Evolutionary conservation across 2,113 vertebrate species (phyloP).

Genomic region (Colius striatus): DNA sequence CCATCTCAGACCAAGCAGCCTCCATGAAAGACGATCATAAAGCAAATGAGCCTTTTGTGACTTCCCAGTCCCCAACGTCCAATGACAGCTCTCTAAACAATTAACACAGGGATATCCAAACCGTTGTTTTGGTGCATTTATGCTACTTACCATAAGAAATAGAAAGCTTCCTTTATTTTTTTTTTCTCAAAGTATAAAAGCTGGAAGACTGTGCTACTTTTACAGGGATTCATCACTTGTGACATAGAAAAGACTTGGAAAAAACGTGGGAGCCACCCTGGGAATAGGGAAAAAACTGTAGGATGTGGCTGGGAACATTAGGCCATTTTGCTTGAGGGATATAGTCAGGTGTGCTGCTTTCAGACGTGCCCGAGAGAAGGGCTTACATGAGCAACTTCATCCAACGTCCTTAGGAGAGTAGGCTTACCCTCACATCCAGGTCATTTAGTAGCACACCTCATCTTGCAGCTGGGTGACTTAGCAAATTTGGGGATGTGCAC

Average conservation of each 20-base stretch:
- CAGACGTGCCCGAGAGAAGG: neutral
- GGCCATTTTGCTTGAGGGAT: neutral
- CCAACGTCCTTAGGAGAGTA: neutral
- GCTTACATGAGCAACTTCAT: neutral
- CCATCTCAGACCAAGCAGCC: slow-evolving; percentile 81
- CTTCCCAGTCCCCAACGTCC: slow-evolving; percentile 66
- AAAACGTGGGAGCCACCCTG: slow-evolving; percentile 41
- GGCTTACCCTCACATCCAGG: neutral
- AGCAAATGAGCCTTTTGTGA: slow-evolving; percentile 79
- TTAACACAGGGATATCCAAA: slow-evolving; percentile 65
- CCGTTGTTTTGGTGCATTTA: neutral
- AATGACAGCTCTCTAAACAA: slow-evolving; percentile 81
- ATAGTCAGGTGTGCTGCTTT: neutral
- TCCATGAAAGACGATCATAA: slow-evolving; percentile 84
- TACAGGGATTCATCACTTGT: slow-evolving; percentile 35
- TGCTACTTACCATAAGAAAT: slow-evolving; percentile 33
- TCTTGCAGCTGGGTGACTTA: neutral
- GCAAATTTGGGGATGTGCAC: neutral
- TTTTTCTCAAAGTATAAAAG: slow-evolving; percentile 30
- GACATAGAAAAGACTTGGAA: slow-evolving; percentile 9
- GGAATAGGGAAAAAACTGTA: neutral
- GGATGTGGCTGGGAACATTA: slow-evolving; percentile 1
- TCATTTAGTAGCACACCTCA: neutral
- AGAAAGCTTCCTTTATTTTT: neutral
- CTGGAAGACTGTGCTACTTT: slow-evolving; percentile 57